These are phyloP conservation scores for Lasius platythorax DNA, from an alignment of 2,888 invertebrate species.

Conservation along the genomic window DNA sequence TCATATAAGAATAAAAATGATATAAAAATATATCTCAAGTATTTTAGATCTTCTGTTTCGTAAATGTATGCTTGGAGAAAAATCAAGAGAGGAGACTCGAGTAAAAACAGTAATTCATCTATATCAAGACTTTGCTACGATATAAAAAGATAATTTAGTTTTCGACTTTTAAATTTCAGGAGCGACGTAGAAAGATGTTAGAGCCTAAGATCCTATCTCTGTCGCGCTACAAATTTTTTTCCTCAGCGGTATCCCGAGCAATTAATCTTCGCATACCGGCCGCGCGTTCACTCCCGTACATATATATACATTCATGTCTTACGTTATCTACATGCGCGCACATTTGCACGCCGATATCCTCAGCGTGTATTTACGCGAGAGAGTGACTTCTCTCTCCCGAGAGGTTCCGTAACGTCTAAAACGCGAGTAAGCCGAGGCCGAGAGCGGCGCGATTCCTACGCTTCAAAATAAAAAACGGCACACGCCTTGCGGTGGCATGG, in stretches of 20 bases:
- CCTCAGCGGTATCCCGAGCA: not conserved
- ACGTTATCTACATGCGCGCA: not conserved
- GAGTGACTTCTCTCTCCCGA: constrained; percentile 67
- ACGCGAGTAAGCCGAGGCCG: constrained; percentile 64
- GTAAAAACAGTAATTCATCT: not conserved
- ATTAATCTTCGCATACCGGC: constrained; percentile 39
- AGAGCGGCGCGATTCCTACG: constrained; percentile 66
- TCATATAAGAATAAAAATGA: not conserved
- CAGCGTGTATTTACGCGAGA: constrained; percentile 36
- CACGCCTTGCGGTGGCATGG: constrained; percentile 84
- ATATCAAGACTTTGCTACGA: not conserved
- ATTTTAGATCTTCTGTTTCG: not conserved
- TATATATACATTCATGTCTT: not conserved
- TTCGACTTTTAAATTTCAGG: not conserved
- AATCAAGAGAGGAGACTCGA: not conserved
- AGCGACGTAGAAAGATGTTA: not conserved
- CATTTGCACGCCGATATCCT: constrained; percentile 77
- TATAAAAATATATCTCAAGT: not conserved
- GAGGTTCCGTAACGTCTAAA: constrained; percentile 46
- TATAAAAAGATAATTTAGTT: not conserved
- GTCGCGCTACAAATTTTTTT: not conserved
- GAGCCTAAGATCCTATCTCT: not conserved
- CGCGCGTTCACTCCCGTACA: not conserved
- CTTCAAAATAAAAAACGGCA: constrained; percentile 79
- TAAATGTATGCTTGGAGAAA: not conserved